A percentile compares a stretch with the other conserved stretches of the same genome.
phyloP scores from a whole-genome alignment of 37 sponge, comb jelly and placozoan genomes.

The Spongilla lacustris region DNA sequence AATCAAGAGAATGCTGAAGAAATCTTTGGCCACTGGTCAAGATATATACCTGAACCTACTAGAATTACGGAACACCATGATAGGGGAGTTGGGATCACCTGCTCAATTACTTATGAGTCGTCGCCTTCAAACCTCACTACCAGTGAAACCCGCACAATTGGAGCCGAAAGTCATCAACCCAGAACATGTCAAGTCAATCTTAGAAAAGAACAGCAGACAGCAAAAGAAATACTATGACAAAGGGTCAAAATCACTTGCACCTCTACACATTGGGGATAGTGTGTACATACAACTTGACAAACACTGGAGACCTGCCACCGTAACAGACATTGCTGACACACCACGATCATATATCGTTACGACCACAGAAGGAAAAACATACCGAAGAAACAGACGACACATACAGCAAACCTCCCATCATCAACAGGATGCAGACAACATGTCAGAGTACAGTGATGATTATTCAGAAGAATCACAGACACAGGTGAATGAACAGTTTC shows the following conservation, averaged over 20 bases:
- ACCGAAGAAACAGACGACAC: not conserved
- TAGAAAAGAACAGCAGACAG: not conserved
- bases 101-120: conserved; percentile 15
- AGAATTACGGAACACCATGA: not conserved
- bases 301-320: not conserved
- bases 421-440: not conserved
- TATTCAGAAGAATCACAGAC: not conserved
- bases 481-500: too few relatives aligned
- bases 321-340: not conserved
- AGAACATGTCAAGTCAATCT: not conserved
- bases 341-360: not conserved
- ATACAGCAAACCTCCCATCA: not conserved
- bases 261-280: not conserved
- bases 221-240: not conserved
- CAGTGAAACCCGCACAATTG: not conserved
- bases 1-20: conserved; percentile 1
- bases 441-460: not conserved
- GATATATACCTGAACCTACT: conserved; percentile 9
- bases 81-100: not conserved
- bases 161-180: not conserved
- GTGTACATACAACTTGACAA: not conserved
- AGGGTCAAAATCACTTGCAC: not conserved
- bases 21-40: not conserved
- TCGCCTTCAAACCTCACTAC: not conserved
- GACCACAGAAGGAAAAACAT: not conserved